Evolutionary conservation across 2,888 invertebrate genomes (phyloP).

Genomic region (Apocheima hispidaria): DNA sequence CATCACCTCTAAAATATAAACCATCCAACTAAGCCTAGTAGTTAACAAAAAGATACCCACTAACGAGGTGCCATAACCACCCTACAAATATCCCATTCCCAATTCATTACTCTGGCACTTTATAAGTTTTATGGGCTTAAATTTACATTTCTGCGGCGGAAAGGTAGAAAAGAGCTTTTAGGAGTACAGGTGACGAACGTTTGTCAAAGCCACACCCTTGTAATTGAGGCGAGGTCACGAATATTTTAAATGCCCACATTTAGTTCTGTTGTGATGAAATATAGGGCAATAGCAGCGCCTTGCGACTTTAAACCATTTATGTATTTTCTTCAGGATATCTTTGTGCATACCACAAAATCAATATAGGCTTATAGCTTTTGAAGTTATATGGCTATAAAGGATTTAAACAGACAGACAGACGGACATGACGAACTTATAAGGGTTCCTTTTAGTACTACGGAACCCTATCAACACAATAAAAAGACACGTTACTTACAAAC

Average conservation of each 20-base stretch:
- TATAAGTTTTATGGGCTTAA: conserved; percentile 39
- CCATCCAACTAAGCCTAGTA: neutral
- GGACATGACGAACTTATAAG: too few species aligned
- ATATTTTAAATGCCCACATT: conserved; percentile 30
- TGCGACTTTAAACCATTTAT: neutral
- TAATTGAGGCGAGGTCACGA: conserved; percentile 48
- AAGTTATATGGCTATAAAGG: too few species aligned
- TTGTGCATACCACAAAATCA: too few species aligned
- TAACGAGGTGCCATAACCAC: conserved; percentile 30
- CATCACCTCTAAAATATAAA: neutral
- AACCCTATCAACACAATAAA: too few species aligned
- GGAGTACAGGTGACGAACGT: conserved; percentile 45
- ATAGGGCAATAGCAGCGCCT: neutral
- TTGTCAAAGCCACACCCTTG: conserved; percentile 47
- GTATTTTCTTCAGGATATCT: neutral
- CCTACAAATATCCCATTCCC: conserved; percentile 36
- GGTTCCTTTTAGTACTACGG: too few species aligned
- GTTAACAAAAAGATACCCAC: conserved; percentile 25
- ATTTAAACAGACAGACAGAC: too few species aligned
- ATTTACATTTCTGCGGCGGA: conserved; percentile 39
- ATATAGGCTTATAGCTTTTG: too few species aligned
- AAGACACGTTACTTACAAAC: too few species aligned
- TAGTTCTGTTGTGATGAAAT: neutral
- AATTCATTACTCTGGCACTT: conserved; percentile 42
- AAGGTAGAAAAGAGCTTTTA: conserved; percentile 39